Evolutionary conservation across 1,140 invertebrate species (phyloP).

Genomic region (Aradophagus sp.): DNA sequence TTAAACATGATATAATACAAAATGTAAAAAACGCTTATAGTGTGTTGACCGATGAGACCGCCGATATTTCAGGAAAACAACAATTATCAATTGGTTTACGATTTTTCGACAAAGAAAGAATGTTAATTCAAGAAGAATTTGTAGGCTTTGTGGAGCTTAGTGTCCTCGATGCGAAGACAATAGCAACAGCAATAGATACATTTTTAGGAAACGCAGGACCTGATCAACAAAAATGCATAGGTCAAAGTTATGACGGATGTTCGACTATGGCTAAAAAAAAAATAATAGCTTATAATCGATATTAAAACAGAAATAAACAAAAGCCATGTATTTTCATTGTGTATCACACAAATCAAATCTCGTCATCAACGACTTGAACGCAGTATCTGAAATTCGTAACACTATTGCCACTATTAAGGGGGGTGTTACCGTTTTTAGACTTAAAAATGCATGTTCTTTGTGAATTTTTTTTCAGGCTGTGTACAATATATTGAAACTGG

Average conservation of each 20-base stretch:
- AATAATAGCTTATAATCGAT: slow-evolving; percentile 59
- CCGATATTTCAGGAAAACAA: slow-evolving; percentile 60
- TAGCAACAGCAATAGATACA: too few species aligned
- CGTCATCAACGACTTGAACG: slow-evolving; percentile 63
- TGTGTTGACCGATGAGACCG: slow-evolving; percentile 58
- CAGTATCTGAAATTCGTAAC: slow-evolving; percentile 62
- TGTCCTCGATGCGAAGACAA: too few species aligned
- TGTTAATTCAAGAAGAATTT: too few species aligned
- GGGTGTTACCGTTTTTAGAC: too few species aligned
- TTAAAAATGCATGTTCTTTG: too few species aligned
- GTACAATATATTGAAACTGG: too few species aligned
- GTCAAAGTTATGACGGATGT: slow-evolving; percentile 61
- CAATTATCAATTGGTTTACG: slow-evolving; percentile 59
- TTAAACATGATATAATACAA: slow-evolving; percentile 42
- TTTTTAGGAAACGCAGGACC: too few species aligned
- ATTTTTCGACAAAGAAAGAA: slow-evolving; percentile 11
- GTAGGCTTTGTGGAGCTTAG: too few species aligned
- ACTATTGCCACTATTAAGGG: slow-evolving; percentile 20
- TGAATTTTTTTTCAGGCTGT: too few species aligned
- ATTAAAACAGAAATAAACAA: slow-evolving; percentile 60
- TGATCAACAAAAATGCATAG: background rate
- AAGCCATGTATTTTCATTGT: slow-evolving; percentile 66
- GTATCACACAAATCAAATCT: slow-evolving; percentile 65
- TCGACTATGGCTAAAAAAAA: slow-evolving; percentile 63
- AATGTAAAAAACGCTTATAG: slow-evolving; percentile 46